Percentiles rank a stretch among this genome's conserved stretches.
phyloP scores from a whole-genome alignment of 2,797 vertebrate species.

The Ceyx erithaca region DNA sequence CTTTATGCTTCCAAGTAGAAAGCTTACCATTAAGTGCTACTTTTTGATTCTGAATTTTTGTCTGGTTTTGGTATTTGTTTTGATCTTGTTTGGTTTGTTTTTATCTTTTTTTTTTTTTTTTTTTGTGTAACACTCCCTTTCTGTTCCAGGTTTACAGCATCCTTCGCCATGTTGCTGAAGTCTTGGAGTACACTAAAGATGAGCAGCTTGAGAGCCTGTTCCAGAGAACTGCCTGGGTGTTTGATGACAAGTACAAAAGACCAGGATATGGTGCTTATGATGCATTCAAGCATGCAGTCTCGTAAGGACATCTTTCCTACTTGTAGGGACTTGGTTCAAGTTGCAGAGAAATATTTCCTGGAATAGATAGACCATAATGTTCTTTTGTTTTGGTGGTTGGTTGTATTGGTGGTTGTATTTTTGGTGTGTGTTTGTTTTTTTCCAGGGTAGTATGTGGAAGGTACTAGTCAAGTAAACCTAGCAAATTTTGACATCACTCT shows the following conservation, averaged over 20 bases:
- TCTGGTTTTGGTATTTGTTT: neutral
- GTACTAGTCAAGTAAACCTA: neutral
- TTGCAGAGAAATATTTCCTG: neutral
- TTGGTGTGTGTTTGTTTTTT: neutral
- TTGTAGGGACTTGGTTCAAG: neutral
- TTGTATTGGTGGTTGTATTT: too few species aligned
- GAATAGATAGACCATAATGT: neutral
- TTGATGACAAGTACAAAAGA: conserved; percentile 97
- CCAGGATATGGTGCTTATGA: conserved; percentile 99
- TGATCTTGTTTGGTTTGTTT: too few species aligned
- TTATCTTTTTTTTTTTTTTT: neutral
- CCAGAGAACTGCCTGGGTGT: conserved; percentile 98
- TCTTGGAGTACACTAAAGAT: conserved; percentile 96
- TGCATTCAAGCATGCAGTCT: conserved; percentile 97
- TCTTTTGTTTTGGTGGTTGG: neutral
- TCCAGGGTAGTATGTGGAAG: neutral
- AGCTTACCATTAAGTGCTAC: neutral
- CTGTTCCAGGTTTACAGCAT: conserved; percentile 94
- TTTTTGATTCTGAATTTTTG: neutral
- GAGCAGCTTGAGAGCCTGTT: conserved; percentile 97
- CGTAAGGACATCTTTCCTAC: conserved; percentile 82
- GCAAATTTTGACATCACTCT: neutral
- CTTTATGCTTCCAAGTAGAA: neutral
- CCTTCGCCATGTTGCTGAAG: conserved; percentile 96
- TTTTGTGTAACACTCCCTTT: neutral